Percentiles rank a stretch among this genome's conserved stretches.
Evolutionary conservation across 2,888 invertebrate species (phyloP).

Genomic region (Chamaedrilus cognettii): DNA sequence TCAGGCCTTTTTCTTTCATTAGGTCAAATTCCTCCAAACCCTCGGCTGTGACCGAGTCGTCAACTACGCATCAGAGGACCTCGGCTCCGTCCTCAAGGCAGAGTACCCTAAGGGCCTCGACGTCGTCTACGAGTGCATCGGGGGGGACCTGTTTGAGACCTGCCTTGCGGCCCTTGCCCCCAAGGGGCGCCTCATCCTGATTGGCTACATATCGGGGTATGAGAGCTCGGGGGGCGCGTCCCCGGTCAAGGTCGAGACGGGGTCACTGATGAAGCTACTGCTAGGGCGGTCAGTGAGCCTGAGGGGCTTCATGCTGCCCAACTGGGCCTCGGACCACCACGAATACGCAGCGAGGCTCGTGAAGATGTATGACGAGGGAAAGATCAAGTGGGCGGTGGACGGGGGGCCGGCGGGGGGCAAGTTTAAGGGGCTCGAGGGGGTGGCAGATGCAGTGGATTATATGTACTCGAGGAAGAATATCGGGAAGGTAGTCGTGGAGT

Average conservation of each 20-base stretch:
- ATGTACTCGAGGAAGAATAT: conserved; percentile 49
- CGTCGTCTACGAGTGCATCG: conserved; percentile 55
- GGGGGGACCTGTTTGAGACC: conserved; percentile 52
- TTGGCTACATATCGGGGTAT: conserved; percentile 55
- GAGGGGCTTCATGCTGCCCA: neutral
- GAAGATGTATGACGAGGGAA: neutral
- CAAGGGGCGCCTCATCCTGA: conserved; percentile 53
- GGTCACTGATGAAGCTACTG: neutral
- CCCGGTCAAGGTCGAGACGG: neutral
- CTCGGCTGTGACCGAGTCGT: conserved; percentile 55
- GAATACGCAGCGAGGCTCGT: neutral
- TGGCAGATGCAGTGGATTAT: conserved; percentile 50
- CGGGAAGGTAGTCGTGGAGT: conserved; percentile 52
- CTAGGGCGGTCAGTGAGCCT: neutral
- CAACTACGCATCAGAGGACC: conserved; percentile 54
- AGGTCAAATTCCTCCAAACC: conserved; percentile 40
- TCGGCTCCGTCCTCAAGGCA: conserved; percentile 47
- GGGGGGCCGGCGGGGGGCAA: neutral
- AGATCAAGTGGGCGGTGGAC: neutral
- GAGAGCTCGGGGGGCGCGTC: conserved; percentile 44
- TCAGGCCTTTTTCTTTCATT: too few species aligned
- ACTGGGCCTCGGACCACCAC: neutral
- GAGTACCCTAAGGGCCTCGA: conserved; percentile 57
- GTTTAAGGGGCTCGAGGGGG: conserved; percentile 47
- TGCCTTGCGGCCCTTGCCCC: conserved; percentile 51